These are phyloP conservation scores for Escarpia spicata DNA, from an alignment of 2,888 invertebrate genomes.

Conservation along the genomic window DNA sequence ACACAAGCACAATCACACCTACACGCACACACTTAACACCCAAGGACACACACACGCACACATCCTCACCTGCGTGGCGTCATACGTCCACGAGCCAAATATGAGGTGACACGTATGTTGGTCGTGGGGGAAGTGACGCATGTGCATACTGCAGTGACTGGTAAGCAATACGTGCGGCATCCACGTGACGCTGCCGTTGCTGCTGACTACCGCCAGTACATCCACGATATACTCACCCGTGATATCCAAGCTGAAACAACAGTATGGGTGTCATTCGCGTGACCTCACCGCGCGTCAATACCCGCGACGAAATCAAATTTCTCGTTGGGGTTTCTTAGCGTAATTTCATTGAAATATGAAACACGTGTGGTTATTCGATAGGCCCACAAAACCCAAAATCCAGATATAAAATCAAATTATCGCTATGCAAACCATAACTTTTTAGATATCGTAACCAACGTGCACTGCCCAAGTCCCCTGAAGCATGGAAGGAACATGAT, in stretches of 20 bases:
- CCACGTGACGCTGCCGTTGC: slow-evolving; percentile 36
- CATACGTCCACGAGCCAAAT: slow-evolving; percentile 39
- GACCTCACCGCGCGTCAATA: background rate
- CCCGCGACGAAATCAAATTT: background rate
- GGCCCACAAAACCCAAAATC: too few species aligned
- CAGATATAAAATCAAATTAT: too few species aligned
- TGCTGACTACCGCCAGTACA: slow-evolving; percentile 30
- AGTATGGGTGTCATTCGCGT: background rate
- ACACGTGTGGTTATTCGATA: too few species aligned
- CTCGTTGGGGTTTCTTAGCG: background rate
- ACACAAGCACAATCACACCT: background rate
- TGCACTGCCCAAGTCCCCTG: too few species aligned
- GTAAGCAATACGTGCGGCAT: slow-evolving; percentile 30
- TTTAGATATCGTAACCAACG: too few species aligned
- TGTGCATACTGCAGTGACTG: slow-evolving; percentile 33
- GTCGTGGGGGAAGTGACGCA: slow-evolving; percentile 38
- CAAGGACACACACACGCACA: too few species aligned
- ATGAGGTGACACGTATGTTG: slow-evolving; percentile 33
- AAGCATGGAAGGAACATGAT: too few species aligned
- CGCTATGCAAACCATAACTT: too few species aligned
- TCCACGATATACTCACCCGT: slow-evolving; percentile 25
- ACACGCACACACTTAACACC: background rate
- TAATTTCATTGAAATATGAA: background rate
- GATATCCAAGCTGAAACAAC: slow-evolving; percentile 32
- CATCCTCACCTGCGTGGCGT: slow-evolving; percentile 28